Evolutionary conservation across 2,113 vertebrate genomes (phyloP).

Genomic region (Theristicus caerulescens): DNA sequence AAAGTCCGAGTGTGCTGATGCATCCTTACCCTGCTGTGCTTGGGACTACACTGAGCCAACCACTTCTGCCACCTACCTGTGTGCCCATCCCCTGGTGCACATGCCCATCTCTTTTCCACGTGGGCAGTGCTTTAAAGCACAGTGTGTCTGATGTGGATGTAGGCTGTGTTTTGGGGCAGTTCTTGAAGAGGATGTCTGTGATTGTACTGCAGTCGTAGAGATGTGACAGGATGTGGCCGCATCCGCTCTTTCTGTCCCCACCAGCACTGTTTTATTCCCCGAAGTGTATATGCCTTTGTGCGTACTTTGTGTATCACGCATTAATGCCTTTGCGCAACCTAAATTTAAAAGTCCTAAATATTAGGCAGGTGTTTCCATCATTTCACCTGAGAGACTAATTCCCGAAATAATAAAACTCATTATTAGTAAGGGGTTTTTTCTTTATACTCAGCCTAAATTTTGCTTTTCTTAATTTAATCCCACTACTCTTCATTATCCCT

Average conservation of each 20-base stretch:
- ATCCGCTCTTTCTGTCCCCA: not conserved
- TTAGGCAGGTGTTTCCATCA: conserved; percentile 33
- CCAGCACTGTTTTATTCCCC: not conserved
- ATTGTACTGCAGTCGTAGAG: not conserved
- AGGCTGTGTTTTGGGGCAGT: not conserved
- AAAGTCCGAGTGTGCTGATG: not conserved
- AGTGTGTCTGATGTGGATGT: not conserved
- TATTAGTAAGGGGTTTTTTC: conserved; percentile 14
- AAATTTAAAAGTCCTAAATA: conserved; percentile 31
- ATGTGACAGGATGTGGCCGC: not conserved
- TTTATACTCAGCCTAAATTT: conserved; percentile 61
- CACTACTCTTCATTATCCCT: conserved; percentile 57
- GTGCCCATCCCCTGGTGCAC: fast-evolving
- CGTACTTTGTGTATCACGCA: not conserved
- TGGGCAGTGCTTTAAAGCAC: not conserved
- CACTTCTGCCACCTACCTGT: not conserved
- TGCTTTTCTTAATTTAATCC: conserved; percentile 68
- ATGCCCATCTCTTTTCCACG: fast-evolving
- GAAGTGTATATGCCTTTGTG: not conserved
- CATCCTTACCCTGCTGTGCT: fast-evolving
- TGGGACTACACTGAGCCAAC: fast-evolving
- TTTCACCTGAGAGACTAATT: conserved; percentile 54
- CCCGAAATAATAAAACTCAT: conserved; percentile 59
- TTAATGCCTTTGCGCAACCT: not conserved
- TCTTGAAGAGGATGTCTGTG: not conserved